phyloP scores from a whole-genome alignment of 2,113 vertebrate genomes.

The Triplophysa rosa region DNA sequence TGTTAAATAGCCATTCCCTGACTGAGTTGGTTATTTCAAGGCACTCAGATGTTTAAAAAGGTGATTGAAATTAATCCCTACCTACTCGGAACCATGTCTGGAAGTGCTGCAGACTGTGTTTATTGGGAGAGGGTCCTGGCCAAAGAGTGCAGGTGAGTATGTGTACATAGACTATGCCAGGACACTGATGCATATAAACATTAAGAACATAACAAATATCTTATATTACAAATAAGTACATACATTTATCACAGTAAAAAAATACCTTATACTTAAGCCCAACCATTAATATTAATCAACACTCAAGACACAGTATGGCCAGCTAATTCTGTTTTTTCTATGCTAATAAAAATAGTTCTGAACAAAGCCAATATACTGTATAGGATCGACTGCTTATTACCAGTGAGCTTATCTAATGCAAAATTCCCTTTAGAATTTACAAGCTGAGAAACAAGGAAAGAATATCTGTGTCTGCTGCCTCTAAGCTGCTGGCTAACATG shows the following conservation, averaged over 20 bases:
- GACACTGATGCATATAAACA: no score
- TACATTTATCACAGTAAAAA: no score
- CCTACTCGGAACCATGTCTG: slow-evolving; percentile 10
- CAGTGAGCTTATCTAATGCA: no score
- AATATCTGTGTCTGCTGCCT: slow-evolving; percentile 6
- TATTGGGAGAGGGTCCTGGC: slow-evolving; percentile 7
- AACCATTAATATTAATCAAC: background rate
- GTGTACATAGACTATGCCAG: no score
- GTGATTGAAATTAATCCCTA: slow-evolving; percentile 9
- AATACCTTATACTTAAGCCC: no score
- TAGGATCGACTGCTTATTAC: no score
- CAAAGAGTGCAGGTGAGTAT: slow-evolving; percentile 14
- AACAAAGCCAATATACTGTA: no score
- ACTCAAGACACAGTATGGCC: background rate
- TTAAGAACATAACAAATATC: no score
- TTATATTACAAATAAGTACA: no score
- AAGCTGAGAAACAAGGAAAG: slow-evolving; percentile 8
- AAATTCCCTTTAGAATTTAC: slow-evolving; percentile 4
- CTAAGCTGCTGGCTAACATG: slow-evolving; percentile 77
- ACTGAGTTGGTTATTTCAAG: background rate
- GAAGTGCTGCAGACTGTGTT: slow-evolving; percentile 4
- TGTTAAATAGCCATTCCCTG: no score
- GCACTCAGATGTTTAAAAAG: background rate
- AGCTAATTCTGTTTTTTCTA: no score
- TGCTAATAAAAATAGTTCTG: no score